Percentiles rank a stretch among this genome's conserved stretches.
Conservation (phyloP, 2,888 invertebrate species). For the Neoitamus cyanurus region DNA sequence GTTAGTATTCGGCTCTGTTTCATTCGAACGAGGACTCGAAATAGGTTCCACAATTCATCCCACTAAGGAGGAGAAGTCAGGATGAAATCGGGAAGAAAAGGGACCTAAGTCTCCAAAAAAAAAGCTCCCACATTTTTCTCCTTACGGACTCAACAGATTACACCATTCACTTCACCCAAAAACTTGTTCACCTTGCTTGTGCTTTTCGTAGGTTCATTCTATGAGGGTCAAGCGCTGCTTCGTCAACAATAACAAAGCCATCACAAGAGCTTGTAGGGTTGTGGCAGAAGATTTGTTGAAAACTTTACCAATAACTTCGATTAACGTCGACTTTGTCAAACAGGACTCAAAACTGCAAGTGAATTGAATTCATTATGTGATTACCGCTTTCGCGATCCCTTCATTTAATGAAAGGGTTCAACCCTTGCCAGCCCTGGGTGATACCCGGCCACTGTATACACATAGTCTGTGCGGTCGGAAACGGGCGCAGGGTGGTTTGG, state of each 20-base stretch:
- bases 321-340: not conserved
- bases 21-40: not conserved
- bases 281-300: not conserved
- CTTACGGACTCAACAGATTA: not conserved
- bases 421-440: not conserved
- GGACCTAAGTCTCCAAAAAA: not conserved
- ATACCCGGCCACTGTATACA: not conserved
- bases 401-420: not conserved
- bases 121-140: not conserved
- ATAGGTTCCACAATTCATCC: not conserved
- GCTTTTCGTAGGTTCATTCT: not conserved
- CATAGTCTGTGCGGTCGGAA: not conserved
- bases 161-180: not conserved
- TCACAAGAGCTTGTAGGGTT: not conserved
- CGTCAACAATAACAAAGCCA: not conserved
- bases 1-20: not conserved
- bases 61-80: not conserved
- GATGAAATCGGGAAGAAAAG: not conserved
- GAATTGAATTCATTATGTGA: not conserved
- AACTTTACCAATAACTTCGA: not conserved
- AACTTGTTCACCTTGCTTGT: not conserved
- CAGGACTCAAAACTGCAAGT: not conserved
- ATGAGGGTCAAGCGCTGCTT: not conserved
- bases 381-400: not conserved
- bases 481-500: not conserved